phyloP scores from a whole-genome alignment of 1,140 invertebrate species.

The Camponotus pennsylvanicus region DNA sequence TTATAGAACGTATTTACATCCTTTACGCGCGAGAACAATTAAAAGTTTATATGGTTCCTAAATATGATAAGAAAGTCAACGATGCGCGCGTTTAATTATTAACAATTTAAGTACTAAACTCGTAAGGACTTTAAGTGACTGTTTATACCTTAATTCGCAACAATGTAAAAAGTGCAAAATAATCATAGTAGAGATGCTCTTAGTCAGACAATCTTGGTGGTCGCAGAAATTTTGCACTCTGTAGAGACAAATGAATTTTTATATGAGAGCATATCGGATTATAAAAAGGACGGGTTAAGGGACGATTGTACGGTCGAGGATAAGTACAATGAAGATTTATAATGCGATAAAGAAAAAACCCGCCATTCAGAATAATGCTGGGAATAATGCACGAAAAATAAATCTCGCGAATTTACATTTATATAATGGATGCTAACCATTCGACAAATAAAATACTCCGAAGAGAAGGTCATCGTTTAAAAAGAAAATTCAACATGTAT shows the following conservation, averaged over 20 bases:
- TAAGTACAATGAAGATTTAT: constrained; percentile 98
- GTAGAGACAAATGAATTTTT: constrained; percentile 97
- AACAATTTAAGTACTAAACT: neutral
- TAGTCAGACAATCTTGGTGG: neutral
- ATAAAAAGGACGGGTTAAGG: constrained; percentile 94
- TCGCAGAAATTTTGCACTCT: constrained; percentile 90
- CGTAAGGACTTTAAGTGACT: neutral
- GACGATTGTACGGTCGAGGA: constrained; percentile 94
- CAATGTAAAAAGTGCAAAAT: neutral
- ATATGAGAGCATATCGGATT: constrained; percentile 94
- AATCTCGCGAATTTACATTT: constrained; percentile 91
- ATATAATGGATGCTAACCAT: constrained; percentile 96
- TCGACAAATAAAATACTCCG: constrained; percentile 87
- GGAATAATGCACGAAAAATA: constrained; percentile 89
- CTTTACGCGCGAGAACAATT: neutral
- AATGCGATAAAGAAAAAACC: constrained; percentile 95
- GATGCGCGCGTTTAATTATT: neutral
- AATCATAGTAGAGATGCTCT: neutral
- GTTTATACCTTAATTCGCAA: neutral
- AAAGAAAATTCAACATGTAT: constrained; percentile 94
- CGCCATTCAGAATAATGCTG: constrained; percentile 89
- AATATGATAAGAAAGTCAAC: neutral
- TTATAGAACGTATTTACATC: constrained; percentile 15
- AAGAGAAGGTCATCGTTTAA: constrained; percentile 93
- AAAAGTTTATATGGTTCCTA: constrained; percentile 15